Evolutionary conservation across 2,797 vertebrate genomes (phyloP).

Genomic region (Paedocypris micromegethes): DNA sequence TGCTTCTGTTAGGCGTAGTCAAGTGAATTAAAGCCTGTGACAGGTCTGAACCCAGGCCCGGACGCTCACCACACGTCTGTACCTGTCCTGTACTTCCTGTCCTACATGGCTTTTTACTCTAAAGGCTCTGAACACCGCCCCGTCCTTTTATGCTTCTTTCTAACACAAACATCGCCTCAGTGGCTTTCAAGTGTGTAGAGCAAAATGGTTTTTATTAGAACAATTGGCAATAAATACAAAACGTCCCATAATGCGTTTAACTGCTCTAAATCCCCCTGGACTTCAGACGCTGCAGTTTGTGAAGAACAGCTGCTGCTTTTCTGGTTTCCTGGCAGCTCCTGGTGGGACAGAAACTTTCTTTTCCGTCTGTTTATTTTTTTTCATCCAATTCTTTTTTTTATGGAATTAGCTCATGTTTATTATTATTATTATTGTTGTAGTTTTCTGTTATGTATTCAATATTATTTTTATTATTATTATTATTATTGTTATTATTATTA

Average conservation of each 20-base stretch:
- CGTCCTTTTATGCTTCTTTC: neutral
- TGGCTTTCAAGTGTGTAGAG: constrained; percentile 9
- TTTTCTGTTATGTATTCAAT: too few species aligned
- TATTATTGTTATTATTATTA: constrained; percentile 23
- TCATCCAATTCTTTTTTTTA: too few species aligned
- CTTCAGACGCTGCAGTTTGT: constrained; percentile 28
- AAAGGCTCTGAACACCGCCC: constrained; percentile 7
- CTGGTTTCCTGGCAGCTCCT: constrained; percentile 40
- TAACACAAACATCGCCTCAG: constrained; percentile 7
- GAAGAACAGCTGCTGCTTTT: constrained; percentile 45
- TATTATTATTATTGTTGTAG: constrained; percentile 15
- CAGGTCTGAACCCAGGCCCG: constrained; percentile 47
- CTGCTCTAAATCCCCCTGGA: constrained; percentile 33
- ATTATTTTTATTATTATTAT: constrained; percentile 4
- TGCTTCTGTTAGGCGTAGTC: constrained; percentile 58
- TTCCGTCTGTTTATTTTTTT: too few species aligned
- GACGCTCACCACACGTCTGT: constrained; percentile 31
- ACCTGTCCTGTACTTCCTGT: constrained; percentile 46
- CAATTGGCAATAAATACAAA: constrained; percentile 40
- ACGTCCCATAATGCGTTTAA: constrained; percentile 36
- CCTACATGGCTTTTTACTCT: constrained; percentile 42
- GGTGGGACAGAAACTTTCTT: constrained; percentile 28
- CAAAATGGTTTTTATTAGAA: constrained; percentile 27
- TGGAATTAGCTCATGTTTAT: too few species aligned
- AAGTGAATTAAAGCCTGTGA: constrained; percentile 63